phyloP scores from a whole-genome alignment of 2,888 invertebrate genomes.

The Microctonus aethiopoides region DNA sequence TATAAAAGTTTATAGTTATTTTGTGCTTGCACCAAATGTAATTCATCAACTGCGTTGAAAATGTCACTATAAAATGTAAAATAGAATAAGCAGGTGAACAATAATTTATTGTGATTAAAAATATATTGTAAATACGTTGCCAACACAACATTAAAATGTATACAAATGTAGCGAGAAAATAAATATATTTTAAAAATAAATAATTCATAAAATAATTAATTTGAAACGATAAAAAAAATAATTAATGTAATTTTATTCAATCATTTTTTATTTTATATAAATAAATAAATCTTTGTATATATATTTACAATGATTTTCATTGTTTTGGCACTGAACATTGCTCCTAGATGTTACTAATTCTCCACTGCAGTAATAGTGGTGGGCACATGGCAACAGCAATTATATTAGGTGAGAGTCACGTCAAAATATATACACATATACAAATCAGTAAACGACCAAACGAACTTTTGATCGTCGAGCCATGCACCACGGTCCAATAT shows the following conservation, averaged over 20 bases:
- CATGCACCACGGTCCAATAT: neutral
- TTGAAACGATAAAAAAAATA: too few relatives aligned
- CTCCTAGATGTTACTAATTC: neutral
- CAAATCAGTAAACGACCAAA: neutral
- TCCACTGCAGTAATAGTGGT: neutral
- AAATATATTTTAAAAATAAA: too few relatives aligned
- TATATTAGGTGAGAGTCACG: neutral
- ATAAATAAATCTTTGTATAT: too few relatives aligned
- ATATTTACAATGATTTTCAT: too few relatives aligned
- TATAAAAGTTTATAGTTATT: neutral
- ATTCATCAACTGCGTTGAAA: neutral
- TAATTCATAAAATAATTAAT: too few relatives aligned
- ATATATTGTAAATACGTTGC: neutral
- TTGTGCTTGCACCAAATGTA: neutral
- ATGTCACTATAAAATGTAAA: neutral
- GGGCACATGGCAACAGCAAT: neutral
- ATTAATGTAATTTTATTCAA: too few relatives aligned
- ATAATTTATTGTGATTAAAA: neutral
- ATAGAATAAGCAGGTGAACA: neutral
- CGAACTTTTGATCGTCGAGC: slow-evolving; percentile 9
- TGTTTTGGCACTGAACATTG: neutral
- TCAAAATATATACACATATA: neutral
- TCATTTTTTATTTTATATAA: too few relatives aligned
- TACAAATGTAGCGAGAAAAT: too few relatives aligned
- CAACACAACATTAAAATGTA: neutral